A percentile compares a stretch with the other conserved stretches of the same genome.
Evolutionary conservation across 2,888 invertebrate genomes (phyloP).

Genomic region (Spisula solida): DNA sequence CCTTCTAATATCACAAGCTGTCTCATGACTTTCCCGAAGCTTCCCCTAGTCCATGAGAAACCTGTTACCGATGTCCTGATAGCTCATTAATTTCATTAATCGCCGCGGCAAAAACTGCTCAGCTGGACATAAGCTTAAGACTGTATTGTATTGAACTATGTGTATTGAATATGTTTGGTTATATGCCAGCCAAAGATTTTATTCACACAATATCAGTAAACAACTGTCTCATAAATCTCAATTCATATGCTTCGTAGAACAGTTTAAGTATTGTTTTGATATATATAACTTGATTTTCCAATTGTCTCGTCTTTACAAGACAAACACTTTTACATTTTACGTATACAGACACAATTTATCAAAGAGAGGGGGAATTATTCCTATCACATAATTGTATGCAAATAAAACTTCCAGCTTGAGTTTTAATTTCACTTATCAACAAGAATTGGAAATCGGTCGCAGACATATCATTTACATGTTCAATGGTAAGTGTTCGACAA

Average conservation of each 20-base stretch:
- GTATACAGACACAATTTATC: neutral
- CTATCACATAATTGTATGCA: neutral
- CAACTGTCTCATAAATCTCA: neutral
- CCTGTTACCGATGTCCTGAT: too few relatives aligned
- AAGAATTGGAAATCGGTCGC: too few relatives aligned
- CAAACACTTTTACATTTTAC: neutral
- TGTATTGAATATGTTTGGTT: neutral
- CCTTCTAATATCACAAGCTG: too few relatives aligned
- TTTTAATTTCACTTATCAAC: too few relatives aligned
- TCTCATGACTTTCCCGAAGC: too few relatives aligned
- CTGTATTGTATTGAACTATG: neutral
- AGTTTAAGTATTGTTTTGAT: neutral
- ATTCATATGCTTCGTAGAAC: too few relatives aligned
- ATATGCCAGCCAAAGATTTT: neutral
- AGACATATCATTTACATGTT: too few relatives aligned
- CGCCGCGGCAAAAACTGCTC: too few relatives aligned
- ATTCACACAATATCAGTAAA: neutral
- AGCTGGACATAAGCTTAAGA: neutral
- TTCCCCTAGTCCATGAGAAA: too few relatives aligned
- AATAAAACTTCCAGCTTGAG: neutral
- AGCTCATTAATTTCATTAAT: too few relatives aligned
- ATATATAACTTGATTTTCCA: constrained; percentile 3
- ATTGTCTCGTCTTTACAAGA: neutral
- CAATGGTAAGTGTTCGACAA: too few relatives aligned
- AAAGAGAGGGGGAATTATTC: neutral